Conservation (phyloP, 1,140 invertebrate species). For the Epicauta chinensis region DNA sequence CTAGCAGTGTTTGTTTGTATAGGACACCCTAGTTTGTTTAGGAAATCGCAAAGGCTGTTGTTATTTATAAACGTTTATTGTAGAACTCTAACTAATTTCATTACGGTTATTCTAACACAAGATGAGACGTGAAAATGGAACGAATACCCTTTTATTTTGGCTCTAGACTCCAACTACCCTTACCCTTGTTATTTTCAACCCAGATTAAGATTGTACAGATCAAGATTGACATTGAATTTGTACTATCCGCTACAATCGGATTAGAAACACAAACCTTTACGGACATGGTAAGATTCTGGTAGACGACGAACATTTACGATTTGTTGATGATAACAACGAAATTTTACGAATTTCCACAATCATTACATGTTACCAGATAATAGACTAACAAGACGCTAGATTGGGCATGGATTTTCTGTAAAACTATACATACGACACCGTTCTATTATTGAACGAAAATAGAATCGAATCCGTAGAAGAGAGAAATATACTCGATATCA, state of each 20-base stretch:
- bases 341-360: background rate
- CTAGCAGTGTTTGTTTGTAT: conserved; percentile 6
- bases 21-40: conserved; percentile 16
- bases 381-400: too few species aligned
- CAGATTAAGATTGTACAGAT: conserved; percentile 16
- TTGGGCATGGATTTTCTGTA: too few species aligned
- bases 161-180: background rate
- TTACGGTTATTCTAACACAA: background rate
- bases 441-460: too few species aligned
- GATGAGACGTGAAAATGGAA: conserved; percentile 1
- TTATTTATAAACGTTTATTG: conserved; percentile 14
- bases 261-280: conserved; percentile 14
- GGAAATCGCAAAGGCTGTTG: conserved; percentile 16
- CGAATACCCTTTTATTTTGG: too few species aligned
- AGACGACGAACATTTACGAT: conserved; percentile 2
- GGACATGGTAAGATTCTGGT: background rate
- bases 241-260: conserved; percentile 23
- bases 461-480: too few species aligned
- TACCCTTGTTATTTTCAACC: conserved; percentile 22
- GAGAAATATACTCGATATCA: too few species aligned
- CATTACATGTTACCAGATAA: background rate
- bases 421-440: too few species aligned
- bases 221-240: conserved; percentile 25
- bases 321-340: background rate
- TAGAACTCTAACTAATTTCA: conserved; percentile 1